A percentile compares a stretch with the other conserved stretches of the same genome.
These are phyloP conservation scores for Eulimnadia texana DNA, from an alignment of 1,140 invertebrate species.

Conservation along the genomic window DNA sequence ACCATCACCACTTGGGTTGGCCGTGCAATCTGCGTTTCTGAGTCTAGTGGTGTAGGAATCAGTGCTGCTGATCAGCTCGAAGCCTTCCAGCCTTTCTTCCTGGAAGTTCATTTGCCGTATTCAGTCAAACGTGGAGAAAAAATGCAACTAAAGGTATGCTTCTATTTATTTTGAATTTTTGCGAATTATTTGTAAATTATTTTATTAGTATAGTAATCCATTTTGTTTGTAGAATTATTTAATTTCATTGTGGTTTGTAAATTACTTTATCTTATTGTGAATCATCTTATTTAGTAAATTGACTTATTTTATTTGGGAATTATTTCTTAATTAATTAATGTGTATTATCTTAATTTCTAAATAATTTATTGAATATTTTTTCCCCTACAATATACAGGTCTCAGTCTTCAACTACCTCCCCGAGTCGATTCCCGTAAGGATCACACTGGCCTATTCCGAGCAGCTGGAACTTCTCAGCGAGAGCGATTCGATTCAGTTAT, in stretches of 20 bases:
- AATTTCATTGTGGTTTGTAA: no score
- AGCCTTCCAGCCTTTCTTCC: constrained; percentile 57
- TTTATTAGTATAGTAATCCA: constrained; percentile 39
- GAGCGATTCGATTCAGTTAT: constrained; percentile 19
- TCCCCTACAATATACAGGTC: no score
- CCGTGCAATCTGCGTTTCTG: constrained; percentile 48
- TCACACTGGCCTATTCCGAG: constrained; percentile 33
- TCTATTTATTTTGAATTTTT: no score
- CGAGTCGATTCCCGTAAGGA: constrained; percentile 31
- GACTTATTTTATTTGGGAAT: no score
- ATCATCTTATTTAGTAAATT: no score
- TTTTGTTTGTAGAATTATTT: no score
- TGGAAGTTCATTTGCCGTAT: constrained; percentile 50
- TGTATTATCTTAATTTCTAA: no score
- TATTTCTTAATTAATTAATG: no score
- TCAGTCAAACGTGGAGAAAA: constrained; percentile 52
- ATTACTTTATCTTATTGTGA: no score
- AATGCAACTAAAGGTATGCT: constrained; percentile 45
- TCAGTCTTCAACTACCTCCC: constrained; percentile 12
- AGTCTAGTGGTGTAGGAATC: constrained; percentile 45
- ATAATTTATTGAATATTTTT: no score
- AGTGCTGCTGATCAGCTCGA: constrained; percentile 37
- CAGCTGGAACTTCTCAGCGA: constrained; percentile 31
- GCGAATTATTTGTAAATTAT: constrained; percentile 53
- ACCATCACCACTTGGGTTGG: constrained; percentile 59